Evolutionary conservation across 1,140 invertebrate species (phyloP).

Genomic region (Steinernema feltiae): DNA sequence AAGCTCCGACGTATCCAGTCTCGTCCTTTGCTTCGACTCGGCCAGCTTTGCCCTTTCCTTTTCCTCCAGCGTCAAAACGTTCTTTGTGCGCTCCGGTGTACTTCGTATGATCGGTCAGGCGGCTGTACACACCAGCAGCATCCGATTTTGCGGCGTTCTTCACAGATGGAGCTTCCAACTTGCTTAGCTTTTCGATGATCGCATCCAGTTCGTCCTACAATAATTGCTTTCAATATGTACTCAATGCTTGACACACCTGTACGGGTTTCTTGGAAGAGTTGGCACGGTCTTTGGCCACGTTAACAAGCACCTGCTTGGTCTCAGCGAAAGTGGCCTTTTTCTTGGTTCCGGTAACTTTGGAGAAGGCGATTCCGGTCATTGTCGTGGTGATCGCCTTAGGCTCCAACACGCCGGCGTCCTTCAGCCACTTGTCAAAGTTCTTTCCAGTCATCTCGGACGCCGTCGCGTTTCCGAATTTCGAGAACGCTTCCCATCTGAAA

Average conservation of each 20-base stretch:
- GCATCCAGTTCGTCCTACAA: slow-evolving; percentile 53
- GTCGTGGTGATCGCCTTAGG: slow-evolving; percentile 76
- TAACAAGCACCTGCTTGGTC: slow-evolving; percentile 52
- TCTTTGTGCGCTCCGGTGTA: slow-evolving; percentile 64
- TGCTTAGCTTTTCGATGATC: slow-evolving; percentile 50
- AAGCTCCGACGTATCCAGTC: slow-evolving; percentile 61
- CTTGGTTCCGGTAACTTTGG: slow-evolving; percentile 56
- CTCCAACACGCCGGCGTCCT: slow-evolving; percentile 84
- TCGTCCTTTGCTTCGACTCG: slow-evolving; percentile 57
- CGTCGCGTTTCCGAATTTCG: slow-evolving; percentile 79
- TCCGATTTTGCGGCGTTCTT: slow-evolving; percentile 48
- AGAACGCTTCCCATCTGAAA: slow-evolving; percentile 66
- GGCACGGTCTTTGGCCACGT: slow-evolving; percentile 50
- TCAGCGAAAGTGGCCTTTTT: slow-evolving; percentile 56
- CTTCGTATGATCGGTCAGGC: slow-evolving; percentile 43
- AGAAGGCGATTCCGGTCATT: slow-evolving; percentile 60
- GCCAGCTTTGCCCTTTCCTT: slow-evolving; percentile 61
- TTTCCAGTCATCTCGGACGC: slow-evolving; percentile 79
- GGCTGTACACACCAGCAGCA: slow-evolving; percentile 50
- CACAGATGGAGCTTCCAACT: slow-evolving; percentile 48
- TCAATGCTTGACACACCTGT: slow-evolving; percentile 33
- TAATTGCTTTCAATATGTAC: neutral
- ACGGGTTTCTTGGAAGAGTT: slow-evolving; percentile 46
- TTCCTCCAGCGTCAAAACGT: slow-evolving; percentile 61
- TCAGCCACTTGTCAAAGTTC: slow-evolving; percentile 89